A percentile compares a stretch with the other conserved stretches of the same genome.
These are phyloP conservation scores for Chydorus sphaericus DNA, from an alignment of 2,888 invertebrate species.

Conservation along the genomic window DNA sequence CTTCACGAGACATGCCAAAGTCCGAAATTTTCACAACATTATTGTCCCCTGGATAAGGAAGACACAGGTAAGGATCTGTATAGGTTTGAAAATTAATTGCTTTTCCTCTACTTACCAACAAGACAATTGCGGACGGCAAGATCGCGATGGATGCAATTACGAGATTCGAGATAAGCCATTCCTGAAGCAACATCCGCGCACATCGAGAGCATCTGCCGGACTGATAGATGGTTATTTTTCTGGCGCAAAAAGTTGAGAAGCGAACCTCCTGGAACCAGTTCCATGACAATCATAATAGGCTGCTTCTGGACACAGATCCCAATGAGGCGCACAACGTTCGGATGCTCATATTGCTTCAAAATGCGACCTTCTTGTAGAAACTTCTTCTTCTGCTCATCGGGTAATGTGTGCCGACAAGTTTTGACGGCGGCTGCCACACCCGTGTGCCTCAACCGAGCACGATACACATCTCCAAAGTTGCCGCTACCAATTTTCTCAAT, in stretches of 20 bases:
- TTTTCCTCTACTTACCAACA: constrained; percentile 39
- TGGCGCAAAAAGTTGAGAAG: constrained; percentile 74
- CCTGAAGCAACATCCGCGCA: constrained; percentile 86
- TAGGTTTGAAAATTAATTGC: neutral
- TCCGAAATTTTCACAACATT: constrained; percentile 90
- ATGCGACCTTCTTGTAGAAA: constrained; percentile 91
- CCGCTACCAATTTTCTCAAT: constrained; percentile 89
- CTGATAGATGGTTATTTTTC: constrained; percentile 47
- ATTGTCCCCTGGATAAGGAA: constrained; percentile 50
- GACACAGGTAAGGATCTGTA: constrained; percentile 10
- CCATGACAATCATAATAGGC: constrained; percentile 99
- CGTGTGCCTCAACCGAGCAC: constrained; percentile 67
- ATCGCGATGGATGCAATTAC: constrained; percentile 91
- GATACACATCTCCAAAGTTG: constrained; percentile 94
- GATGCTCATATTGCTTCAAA: constrained; percentile 90
- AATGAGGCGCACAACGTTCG: constrained; percentile 87
- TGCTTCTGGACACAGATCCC: constrained; percentile 96
- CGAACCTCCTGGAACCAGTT: constrained; percentile 85
- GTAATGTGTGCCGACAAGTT: constrained; percentile 82
- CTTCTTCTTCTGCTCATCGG: constrained; percentile 83
- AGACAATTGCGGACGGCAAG: constrained; percentile 88
- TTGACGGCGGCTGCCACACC: constrained; percentile 86
- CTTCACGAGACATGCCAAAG: constrained; percentile 95
- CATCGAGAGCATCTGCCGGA: constrained; percentile 64
- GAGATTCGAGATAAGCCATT: constrained; percentile 88